phyloP scores from a whole-genome alignment of 1,140 invertebrate species.

The Thrips palmi region DNA sequence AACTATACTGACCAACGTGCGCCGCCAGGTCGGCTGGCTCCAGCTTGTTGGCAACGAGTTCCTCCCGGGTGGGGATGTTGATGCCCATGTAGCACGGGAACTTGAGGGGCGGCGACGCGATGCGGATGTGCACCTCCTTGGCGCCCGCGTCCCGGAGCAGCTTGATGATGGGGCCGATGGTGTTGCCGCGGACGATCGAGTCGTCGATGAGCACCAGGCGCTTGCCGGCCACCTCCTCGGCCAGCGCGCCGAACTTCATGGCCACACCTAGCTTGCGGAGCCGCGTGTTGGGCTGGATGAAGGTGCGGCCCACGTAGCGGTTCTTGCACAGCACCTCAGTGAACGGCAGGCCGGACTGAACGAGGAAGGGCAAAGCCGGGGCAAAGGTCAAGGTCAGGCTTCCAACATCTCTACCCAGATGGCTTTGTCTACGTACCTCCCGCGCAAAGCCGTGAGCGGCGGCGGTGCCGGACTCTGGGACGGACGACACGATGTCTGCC shows the following conservation, averaged over 20 bases:
- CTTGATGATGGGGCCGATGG: conserved; percentile 5
- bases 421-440: no score
- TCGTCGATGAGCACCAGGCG: conserved; percentile 13
- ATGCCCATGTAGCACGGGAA: conserved; percentile 13
- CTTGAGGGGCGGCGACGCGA: conserved; percentile 9
- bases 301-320: conserved; percentile 13
- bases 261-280: conserved; percentile 7
- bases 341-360: no score
- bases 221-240: conserved; percentile 10
- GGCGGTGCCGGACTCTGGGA: no score
- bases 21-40: no score
- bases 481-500: no score
- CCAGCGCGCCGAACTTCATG: conserved; percentile 10
- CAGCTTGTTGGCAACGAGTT: conserved; percentile 8
- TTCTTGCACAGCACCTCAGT: conserved; percentile 14
- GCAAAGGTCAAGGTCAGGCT: no score
- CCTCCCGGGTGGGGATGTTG: conserved; percentile 5
- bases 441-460: no score
- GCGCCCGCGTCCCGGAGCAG: conserved; percentile 13
- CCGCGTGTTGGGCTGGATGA: conserved; percentile 12
- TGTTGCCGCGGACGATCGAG: conserved; percentile 13
- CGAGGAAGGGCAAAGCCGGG: no score
- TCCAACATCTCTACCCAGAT: no score
- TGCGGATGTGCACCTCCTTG: conserved; percentile 6
- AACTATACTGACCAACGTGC: no score